These are phyloP conservation scores for Octonoba sinensis DNA, from an alignment of 2,888 invertebrate genomes.

Conservation along the genomic window DNA sequence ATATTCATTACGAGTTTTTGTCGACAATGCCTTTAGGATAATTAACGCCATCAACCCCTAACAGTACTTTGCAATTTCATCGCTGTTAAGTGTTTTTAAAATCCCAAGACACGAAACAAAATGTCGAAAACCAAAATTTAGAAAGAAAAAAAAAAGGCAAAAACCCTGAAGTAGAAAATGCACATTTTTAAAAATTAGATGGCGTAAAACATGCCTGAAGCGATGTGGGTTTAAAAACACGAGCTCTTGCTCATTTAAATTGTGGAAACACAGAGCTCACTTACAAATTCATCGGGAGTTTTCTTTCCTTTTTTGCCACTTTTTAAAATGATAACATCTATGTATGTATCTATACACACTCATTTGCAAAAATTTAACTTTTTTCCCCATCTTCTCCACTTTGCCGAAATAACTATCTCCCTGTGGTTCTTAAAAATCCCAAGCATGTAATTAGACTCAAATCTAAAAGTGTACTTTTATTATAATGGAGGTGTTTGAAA, in stretches of 20 bases:
- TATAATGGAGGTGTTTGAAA: slow-evolving; percentile 34
- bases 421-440: slow-evolving; percentile 57
- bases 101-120: slow-evolving; percentile 24
- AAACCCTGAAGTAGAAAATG: slow-evolving; percentile 14
- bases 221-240: slow-evolving; percentile 47
- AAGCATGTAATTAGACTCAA: slow-evolving; percentile 53
- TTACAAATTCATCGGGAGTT: slow-evolving; percentile 12
- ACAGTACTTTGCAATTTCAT: slow-evolving; percentile 40
- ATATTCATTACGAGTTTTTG: slow-evolving; percentile 48
- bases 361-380: slow-evolving; percentile 28
- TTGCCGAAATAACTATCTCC: slow-evolving; percentile 29
- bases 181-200: slow-evolving; percentile 33
- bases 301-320: slow-evolving; percentile 21
- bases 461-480: slow-evolving; percentile 45
- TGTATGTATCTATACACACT: slow-evolving; percentile 7
- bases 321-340: slow-evolving; percentile 34
- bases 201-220: slow-evolving; percentile 39
- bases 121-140: slow-evolving; percentile 15
- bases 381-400: not conserved
- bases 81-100: slow-evolving; percentile 59
- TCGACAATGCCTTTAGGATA: slow-evolving; percentile 45
- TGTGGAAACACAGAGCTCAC: slow-evolving; percentile 40
- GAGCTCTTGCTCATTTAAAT: slow-evolving; percentile 41
- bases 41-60: slow-evolving; percentile 49
- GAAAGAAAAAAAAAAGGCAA: slow-evolving; percentile 24